These are phyloP conservation scores for Caenorhabditis inopinata DNA, from an alignment of 1,140 invertebrate species.

Conservation along the genomic window DNA sequence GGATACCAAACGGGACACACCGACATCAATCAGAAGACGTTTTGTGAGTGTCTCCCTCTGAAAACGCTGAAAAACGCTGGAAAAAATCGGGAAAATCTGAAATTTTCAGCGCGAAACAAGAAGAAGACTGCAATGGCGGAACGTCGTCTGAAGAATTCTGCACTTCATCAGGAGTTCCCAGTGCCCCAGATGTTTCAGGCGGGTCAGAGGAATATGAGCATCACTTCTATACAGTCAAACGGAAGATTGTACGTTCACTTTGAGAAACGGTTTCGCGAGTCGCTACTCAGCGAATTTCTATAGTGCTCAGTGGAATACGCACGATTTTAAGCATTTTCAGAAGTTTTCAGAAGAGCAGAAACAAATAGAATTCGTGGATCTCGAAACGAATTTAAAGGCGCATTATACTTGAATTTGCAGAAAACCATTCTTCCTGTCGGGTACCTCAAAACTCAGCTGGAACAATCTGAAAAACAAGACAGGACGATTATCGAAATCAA, in stretches of 20 bases:
- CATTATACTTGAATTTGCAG: not conserved
- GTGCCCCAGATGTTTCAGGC: constrained; percentile 45
- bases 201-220: constrained; percentile 19
- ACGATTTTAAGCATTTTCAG: too few relatives aligned
- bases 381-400: too few relatives aligned
- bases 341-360: not conserved
- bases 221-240: not conserved
- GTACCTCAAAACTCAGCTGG: constrained; percentile 37
- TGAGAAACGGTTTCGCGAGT: too few relatives aligned
- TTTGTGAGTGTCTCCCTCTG: constrained; percentile 28
- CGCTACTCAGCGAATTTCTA: too few relatives aligned
- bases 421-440: constrained; percentile 26
- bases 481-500: not conserved
- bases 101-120: constrained; percentile 50
- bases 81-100: not conserved
- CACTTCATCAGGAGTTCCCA: constrained; percentile 49
- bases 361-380: too few relatives aligned
- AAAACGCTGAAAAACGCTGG: not conserved
- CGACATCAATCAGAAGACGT: constrained; percentile 52
- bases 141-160: constrained; percentile 47
- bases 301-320: too few relatives aligned
- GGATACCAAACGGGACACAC: constrained; percentile 50
- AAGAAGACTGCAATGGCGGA: constrained; percentile 52
- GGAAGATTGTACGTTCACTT: not conserved
- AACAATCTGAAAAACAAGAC: constrained; percentile 26